Percentiles rank a stretch among this genome's conserved stretches.
These are phyloP conservation scores for Hylyphantes graminicola DNA, from an alignment of 1,140 invertebrate species.

Conservation along the genomic window DNA sequence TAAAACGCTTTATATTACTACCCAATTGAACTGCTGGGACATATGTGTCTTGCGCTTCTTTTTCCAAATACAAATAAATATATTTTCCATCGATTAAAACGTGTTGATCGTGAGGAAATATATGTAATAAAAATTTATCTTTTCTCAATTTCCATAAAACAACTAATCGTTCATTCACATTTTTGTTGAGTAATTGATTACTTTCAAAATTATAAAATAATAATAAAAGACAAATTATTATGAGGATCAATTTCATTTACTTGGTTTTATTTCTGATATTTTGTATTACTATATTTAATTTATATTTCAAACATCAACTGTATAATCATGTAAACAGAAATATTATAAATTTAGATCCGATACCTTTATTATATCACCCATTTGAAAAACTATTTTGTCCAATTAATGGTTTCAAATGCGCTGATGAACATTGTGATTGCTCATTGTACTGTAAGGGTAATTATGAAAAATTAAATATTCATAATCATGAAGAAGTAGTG, in stretches of 20 bases:
- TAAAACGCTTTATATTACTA: not conserved
- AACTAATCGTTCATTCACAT: not conserved
- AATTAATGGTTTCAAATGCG: conserved; percentile 28
- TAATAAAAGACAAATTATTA: conserved; percentile 39
- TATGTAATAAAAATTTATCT: not conserved
- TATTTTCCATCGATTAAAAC: conserved; percentile 7
- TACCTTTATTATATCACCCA: not conserved
- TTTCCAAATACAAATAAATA: conserved; percentile 2
- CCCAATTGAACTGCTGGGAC: not conserved
- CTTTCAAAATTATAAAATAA: conserved; percentile 30
- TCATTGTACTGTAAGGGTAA: not conserved
- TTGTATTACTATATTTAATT: conserved; percentile 20
- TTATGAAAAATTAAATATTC: conserved; percentile 29
- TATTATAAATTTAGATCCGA: not conserved
- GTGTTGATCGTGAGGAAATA: conserved; percentile 17
- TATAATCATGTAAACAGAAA: not conserved
- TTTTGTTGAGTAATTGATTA: not conserved
- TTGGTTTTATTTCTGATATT: conserved; percentile 30
- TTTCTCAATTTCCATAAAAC: conserved; percentile 2
- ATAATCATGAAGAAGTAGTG: conserved; percentile 6
- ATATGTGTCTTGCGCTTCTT: conserved; percentile 19
- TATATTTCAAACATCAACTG: conserved; percentile 22
- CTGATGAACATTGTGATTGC: conserved; percentile 8
- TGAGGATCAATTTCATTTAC: conserved; percentile 35
- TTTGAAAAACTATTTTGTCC: conserved; percentile 28